Evolutionary conservation across 2,113 vertebrate species (phyloP).

Genomic region (Numida meleagris): DNA sequence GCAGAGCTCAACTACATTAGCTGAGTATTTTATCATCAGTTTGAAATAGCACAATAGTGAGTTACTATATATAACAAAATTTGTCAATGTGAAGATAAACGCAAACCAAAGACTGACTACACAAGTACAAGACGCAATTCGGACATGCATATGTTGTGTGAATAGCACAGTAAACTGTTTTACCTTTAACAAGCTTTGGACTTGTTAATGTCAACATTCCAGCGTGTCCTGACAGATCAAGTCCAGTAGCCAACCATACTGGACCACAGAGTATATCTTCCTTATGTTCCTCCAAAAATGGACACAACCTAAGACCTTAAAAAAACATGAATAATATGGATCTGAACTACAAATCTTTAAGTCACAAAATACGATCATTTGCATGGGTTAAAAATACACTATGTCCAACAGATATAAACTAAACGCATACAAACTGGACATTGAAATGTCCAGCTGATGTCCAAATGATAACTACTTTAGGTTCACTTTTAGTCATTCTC

Average conservation of each 20-base stretch:
- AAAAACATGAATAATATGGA: not conserved
- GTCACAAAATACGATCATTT: not conserved
- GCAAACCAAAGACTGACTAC: not conserved
- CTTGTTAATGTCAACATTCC: constrained; percentile 98
- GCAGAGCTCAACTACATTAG: not conserved
- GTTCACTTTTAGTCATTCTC: not conserved
- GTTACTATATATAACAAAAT: not conserved
- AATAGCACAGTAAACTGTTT: not conserved
- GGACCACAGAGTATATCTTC: constrained; percentile 98
- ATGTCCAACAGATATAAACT: not conserved
- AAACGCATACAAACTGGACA: not conserved
- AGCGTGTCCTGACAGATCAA: constrained; percentile 96
- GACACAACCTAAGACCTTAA: constrained; percentile 90
- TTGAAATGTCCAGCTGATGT: no score
- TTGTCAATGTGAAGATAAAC: not conserved
- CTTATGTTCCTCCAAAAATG: constrained; percentile 96
- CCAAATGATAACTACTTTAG: not conserved
- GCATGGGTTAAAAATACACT: not conserved
- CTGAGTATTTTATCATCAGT: not conserved
- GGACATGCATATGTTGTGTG: accelerated
- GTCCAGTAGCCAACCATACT: constrained; percentile 95
- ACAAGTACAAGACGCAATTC: not conserved
- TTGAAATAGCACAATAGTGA: not conserved
- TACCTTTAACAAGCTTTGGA: constrained; percentile 98
- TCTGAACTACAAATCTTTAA: not conserved